Percentiles rank a stretch among this genome's conserved stretches.
These are phyloP conservation scores for Vandiemenella viatica DNA, from an alignment of 2,888 invertebrate genomes.

Conservation along the genomic window DNA sequence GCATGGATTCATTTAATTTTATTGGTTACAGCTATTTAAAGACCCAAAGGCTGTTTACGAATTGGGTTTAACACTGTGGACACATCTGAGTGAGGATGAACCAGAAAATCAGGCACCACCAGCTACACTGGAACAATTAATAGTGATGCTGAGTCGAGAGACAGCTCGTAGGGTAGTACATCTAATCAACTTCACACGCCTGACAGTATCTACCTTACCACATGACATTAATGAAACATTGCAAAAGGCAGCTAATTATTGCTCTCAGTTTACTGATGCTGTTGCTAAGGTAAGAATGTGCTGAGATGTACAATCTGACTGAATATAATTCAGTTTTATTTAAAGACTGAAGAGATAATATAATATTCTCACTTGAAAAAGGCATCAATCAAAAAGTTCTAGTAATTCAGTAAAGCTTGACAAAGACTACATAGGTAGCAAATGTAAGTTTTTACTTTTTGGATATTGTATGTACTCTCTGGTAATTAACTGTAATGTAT, in stretches of 20 bases:
- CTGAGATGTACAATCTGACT: no score
- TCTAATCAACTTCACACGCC: slow-evolving; percentile 53
- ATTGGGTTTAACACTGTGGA: slow-evolving; percentile 59
- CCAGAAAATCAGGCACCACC: slow-evolving; percentile 76
- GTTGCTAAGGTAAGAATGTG: slow-evolving; percentile 42
- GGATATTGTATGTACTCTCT: no score
- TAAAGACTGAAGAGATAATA: no score
- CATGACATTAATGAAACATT: slow-evolving; percentile 18
- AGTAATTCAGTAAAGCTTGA: no score
- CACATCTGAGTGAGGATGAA: slow-evolving; percentile 53
- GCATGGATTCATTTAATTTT: no score
- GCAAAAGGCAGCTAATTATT: slow-evolving; percentile 13
- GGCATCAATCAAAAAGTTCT: no score
- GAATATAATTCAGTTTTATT: no score
- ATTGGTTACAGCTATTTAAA: slow-evolving; percentile 45
- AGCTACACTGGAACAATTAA: slow-evolving; percentile 57
- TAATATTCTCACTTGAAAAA: no score
- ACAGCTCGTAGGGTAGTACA: slow-evolving; percentile 63
- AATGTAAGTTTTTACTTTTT: no score
- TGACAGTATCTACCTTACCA: slow-evolving; percentile 43
- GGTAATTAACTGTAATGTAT: no score
- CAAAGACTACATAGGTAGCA: no score
- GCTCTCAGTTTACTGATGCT: slow-evolving; percentile 43
- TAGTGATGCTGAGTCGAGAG: slow-evolving; percentile 62
- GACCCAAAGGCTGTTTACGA: slow-evolving; percentile 58